Percentiles rank a stretch among this genome's conserved stretches.
These are phyloP conservation scores for Ochropacha duplaris DNA, from an alignment of 2,888 invertebrate genomes.

Conservation along the genomic window DNA sequence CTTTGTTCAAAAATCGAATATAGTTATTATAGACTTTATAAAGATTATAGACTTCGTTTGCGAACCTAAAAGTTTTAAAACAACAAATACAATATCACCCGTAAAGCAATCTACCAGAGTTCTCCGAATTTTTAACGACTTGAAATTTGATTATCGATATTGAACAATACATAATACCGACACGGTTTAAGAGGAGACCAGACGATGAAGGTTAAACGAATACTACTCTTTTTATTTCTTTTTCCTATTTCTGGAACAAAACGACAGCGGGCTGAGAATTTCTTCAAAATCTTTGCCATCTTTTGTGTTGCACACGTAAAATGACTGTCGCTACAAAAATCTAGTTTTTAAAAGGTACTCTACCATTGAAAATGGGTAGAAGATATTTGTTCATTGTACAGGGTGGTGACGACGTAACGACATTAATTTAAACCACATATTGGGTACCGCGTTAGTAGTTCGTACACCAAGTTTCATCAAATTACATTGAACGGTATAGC, in stretches of 20 bases:
- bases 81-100: not conserved
- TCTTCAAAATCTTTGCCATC: constrained; percentile 40
- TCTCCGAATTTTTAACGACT: not conserved
- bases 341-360: not conserved
- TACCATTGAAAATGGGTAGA: not conserved
- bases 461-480: no score
- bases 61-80: not conserved
- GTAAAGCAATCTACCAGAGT: not conserved
- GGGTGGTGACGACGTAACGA: no score
- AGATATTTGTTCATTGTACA: not conserved
- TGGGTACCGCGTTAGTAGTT: no score
- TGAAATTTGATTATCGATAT: not conserved
- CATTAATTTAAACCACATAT: no score
- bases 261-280: constrained; percentile 38
- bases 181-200: constrained; percentile 31
- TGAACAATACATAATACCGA: constrained; percentile 37
- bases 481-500: no score
- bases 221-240: constrained; percentile 26
- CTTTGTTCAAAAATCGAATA: not conserved
- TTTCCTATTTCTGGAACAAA: constrained; percentile 33
- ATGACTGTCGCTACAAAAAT: constrained; percentile 31
- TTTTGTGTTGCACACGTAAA: constrained; percentile 42
- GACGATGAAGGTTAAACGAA: constrained; percentile 51
- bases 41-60: not conserved
- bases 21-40: not conserved